A percentile compares a stretch with the other conserved stretches of the same genome.
phyloP scores from a whole-genome alignment of 1,140 invertebrate species.

The Aphidius gifuensis region DNA sequence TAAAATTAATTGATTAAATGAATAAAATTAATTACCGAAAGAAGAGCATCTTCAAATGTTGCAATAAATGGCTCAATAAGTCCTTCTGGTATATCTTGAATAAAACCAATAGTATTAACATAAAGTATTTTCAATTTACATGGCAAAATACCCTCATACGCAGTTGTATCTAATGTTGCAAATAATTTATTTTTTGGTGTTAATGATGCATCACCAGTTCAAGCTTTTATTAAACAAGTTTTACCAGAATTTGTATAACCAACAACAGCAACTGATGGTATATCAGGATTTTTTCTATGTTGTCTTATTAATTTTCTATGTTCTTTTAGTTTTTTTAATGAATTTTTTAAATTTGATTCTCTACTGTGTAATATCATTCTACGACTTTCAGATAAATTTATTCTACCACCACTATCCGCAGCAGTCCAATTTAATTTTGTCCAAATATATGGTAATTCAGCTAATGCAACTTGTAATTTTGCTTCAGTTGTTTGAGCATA shows the following conservation, averaged over 20 bases:
- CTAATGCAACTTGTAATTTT: slow-evolving; percentile 82
- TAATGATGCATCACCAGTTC: slow-evolving; percentile 67
- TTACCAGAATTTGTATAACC: slow-evolving; percentile 91
- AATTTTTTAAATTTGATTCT: slow-evolving; percentile 65
- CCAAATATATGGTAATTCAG: slow-evolving; percentile 81
- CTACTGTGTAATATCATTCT: slow-evolving; percentile 60
- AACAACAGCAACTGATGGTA: slow-evolving; percentile 76
- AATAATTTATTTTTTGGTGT: slow-evolving; percentile 78
- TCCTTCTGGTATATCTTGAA: slow-evolving; percentile 79
- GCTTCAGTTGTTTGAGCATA: slow-evolving; percentile 80
- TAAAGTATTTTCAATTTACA: slow-evolving; percentile 68
- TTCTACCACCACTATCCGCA: slow-evolving; percentile 40
- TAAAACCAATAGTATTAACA: slow-evolving; percentile 90
- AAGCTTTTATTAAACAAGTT: slow-evolving; percentile 76
- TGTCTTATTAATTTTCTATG: slow-evolving; percentile 62
- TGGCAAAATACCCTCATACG: slow-evolving; percentile 69
- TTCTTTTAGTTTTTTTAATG: slow-evolving; percentile 62
- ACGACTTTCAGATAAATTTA: slow-evolving; percentile 57
- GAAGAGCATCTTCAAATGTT: slow-evolving; percentile 78
- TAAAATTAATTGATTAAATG: background rate
- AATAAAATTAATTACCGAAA: slow-evolving; percentile 56
- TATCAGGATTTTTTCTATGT: slow-evolving; percentile 58
- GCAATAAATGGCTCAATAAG: slow-evolving; percentile 81
- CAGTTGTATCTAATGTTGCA: slow-evolving; percentile 86
- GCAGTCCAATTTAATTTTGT: slow-evolving; percentile 49